phyloP scores from a whole-genome alignment of 1,140 invertebrate species.

The Ericerus pela region DNA sequence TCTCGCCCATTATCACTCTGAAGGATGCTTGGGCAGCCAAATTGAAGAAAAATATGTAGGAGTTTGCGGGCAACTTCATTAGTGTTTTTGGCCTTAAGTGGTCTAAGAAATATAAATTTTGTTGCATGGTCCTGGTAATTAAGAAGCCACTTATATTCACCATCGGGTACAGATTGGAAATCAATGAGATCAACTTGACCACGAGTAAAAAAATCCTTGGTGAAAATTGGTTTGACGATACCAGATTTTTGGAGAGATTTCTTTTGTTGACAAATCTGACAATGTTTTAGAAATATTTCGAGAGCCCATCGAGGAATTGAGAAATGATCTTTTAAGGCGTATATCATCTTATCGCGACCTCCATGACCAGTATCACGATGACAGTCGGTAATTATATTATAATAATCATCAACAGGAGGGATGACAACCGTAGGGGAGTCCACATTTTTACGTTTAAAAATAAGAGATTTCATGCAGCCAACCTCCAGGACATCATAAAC shows the following conservation, averaged over 20 bases:
- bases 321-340: constrained; percentile 22
- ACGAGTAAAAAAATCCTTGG: constrained; percentile 27
- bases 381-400: constrained; percentile 22
- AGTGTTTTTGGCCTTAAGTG: constrained; percentile 25
- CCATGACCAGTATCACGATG: constrained; percentile 25
- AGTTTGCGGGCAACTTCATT: neutral
- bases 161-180: too few species aligned
- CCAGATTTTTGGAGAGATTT: constrained; percentile 19
- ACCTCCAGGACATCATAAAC: constrained; percentile 12
- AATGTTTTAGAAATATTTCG: constrained; percentile 13
- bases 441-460: neutral
- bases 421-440: neutral
- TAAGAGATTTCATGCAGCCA: neutral
- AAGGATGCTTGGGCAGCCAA: constrained; percentile 30
- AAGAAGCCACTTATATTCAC: constrained; percentile 32
- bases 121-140: constrained; percentile 36
- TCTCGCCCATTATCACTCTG: constrained; percentile 31
- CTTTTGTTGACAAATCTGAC: constrained; percentile 8
- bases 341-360: constrained; percentile 24
- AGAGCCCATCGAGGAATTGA: constrained; percentile 13
- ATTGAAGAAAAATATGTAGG: constrained; percentile 26
- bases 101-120: constrained; percentile 31
- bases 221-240: constrained; percentile 28
- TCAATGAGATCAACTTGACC: constrained; percentile 36
- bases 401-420: constrained; percentile 18